phyloP scores from a whole-genome alignment of 2,113 vertebrate genomes.

The Engystomops pustulosus region DNA sequence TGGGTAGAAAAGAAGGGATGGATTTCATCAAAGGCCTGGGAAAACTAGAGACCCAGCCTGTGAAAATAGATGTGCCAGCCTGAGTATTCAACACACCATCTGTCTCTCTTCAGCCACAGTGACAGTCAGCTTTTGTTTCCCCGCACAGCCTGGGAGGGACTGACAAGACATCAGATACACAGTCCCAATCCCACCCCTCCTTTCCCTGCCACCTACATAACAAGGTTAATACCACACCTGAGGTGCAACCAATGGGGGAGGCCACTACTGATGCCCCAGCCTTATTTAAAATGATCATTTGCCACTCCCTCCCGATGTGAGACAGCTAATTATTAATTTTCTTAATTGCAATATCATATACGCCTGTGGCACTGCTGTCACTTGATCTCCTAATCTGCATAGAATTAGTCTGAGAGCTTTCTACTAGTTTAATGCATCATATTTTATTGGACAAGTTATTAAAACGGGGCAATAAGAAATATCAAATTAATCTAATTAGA shows the following conservation, averaged over 20 bases:
- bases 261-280: not conserved
- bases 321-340: slow-evolving; percentile 40
- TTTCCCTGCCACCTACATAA: slow-evolving; percentile 54
- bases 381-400: not conserved
- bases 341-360: slow-evolving; percentile 41
- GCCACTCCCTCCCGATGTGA: slow-evolving; percentile 24
- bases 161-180: slow-evolving; percentile 43
- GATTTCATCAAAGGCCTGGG: slow-evolving; percentile 58
- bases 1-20: slow-evolving; percentile 32
- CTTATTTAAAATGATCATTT: slow-evolving; percentile 18
- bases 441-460: not conserved
- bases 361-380: slow-evolving; percentile 21
- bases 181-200: slow-evolving; percentile 41
- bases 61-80: slow-evolving; percentile 58
- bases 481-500: too few species aligned
- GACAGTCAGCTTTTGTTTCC: slow-evolving; percentile 55
- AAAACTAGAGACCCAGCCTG: slow-evolving; percentile 50
- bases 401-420: not conserved
- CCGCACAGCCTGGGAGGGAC: slow-evolving; percentile 29
- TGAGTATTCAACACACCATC: slow-evolving; percentile 56
- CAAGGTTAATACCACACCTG: slow-evolving; percentile 60
- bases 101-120: slow-evolving; percentile 48
- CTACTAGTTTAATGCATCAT: not conserved
- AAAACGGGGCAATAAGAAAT: too few species aligned
- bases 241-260: slow-evolving; percentile 44